A percentile compares a stretch with the other conserved stretches of the same genome.
Conservation (phyloP, 2,888 invertebrate genomes). For the Stenodema calcarata region DNA sequence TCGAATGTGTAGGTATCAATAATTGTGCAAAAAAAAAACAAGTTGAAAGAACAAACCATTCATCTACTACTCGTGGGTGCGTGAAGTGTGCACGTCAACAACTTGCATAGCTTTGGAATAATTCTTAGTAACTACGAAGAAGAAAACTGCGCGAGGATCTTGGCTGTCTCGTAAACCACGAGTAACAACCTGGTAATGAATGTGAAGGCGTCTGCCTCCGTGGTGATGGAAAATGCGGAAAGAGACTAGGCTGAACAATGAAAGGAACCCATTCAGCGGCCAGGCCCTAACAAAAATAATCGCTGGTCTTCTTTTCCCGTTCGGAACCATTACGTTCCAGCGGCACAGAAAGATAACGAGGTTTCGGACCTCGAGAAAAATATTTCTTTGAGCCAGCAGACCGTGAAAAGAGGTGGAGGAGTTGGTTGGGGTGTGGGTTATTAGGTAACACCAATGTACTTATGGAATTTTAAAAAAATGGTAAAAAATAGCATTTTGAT, state of each 20-base stretch:
- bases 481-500: too few relatives aligned
- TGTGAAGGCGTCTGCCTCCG: background rate
- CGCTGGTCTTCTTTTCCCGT: background rate
- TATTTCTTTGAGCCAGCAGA: background rate
- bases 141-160: background rate
- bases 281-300: background rate
- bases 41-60: too few relatives aligned
- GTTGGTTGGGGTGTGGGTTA: background rate
- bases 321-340: background rate
- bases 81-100: too few relatives aligned
- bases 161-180: background rate
- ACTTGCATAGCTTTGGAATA: too few relatives aligned
- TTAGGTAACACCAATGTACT: background rate
- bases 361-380: background rate
- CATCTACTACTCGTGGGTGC: too few relatives aligned
- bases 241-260: background rate
- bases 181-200: background rate
- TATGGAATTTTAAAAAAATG: too few relatives aligned
- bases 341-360: slow-evolving; percentile 10
- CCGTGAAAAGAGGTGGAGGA: background rate
- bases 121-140: background rate
- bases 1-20: too few relatives aligned
- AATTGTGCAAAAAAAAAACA: too few relatives aligned
- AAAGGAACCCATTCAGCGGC: background rate
- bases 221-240: background rate